phyloP scores from a whole-genome alignment of 2,888 invertebrate species.

The Archaeoteleia sp. region DNA sequence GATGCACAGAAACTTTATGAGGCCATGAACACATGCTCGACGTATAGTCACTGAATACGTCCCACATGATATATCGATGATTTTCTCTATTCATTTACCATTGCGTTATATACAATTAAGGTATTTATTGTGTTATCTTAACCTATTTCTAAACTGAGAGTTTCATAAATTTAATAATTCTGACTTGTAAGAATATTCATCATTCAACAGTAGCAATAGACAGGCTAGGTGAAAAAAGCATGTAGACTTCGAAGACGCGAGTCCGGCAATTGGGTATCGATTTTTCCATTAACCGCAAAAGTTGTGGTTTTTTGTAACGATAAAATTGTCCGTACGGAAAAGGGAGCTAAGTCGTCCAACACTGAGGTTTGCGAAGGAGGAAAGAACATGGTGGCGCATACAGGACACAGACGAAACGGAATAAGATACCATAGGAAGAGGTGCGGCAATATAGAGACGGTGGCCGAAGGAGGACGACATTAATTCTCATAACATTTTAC shows the following conservation, averaged over 20 bases:
- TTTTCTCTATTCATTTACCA: conserved; percentile 37
- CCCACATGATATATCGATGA: conserved; percentile 48
- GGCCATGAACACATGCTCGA: conserved; percentile 55
- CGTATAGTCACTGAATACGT: conserved; percentile 48
- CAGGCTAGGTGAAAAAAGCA: conserved; percentile 42
- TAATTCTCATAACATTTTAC: conserved; percentile 75
- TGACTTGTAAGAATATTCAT: no score
- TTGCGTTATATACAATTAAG: conserved; percentile 29
- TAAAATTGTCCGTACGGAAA: conserved; percentile 67
- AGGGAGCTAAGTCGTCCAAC: conserved; percentile 54
- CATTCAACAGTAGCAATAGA: no score
- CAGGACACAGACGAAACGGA: conserved; percentile 35
- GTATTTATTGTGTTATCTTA: conserved; percentile 31
- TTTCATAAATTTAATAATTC: no score
- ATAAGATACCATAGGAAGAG: conserved; percentile 31
- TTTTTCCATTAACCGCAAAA: conserved; percentile 72
- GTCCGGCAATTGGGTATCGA: conserved; percentile 71
- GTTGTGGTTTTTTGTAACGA: conserved; percentile 70
- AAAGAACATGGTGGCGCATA: conserved; percentile 46
- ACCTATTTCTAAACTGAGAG: no score
- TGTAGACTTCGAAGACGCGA: conserved; percentile 56
- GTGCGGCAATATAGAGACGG: conserved; percentile 28
- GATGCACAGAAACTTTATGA: conserved; percentile 71
- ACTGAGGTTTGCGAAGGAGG: conserved; percentile 49
- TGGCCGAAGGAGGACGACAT: conserved; percentile 63